Percentiles rank a stretch among this genome's conserved stretches.
Conservation (phyloP, 2,113 vertebrate genomes). For the Phalacrocorax carbo region DNA sequence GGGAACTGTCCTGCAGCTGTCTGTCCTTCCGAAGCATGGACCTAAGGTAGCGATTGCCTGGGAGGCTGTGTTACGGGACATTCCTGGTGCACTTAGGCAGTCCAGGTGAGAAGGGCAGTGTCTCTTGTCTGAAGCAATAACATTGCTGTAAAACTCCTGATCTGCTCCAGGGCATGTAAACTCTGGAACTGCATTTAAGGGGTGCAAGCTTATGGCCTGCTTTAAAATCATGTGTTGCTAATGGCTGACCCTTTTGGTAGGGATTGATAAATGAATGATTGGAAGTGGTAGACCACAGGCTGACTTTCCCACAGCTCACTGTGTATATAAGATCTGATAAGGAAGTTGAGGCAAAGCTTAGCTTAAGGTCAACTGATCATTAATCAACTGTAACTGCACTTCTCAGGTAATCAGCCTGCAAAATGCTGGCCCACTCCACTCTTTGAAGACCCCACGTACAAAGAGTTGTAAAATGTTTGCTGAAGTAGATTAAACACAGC, state of each 20-base stretch:
- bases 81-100: not conserved
- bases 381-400: constrained; percentile 59
- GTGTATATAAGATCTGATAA: constrained; percentile 69
- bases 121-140: not conserved
- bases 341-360: constrained; percentile 55
- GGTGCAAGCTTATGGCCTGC: not conserved
- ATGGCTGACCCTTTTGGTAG: constrained; percentile 21
- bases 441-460: constrained; percentile 62
- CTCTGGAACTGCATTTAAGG: not conserved
- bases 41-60: not conserved
- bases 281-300: constrained; percentile 17
- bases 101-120: not conserved
- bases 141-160: not conserved
- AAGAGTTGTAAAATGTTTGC: constrained; percentile 61
- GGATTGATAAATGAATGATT: constrained; percentile 59
- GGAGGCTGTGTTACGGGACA: not conserved
- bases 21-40: not conserved
- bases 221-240: not conserved
- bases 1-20: not conserved
- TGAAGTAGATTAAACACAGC: constrained; percentile 53
- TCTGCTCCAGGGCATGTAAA: not conserved
- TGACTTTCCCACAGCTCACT: constrained; percentile 66
- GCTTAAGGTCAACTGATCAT: constrained; percentile 64
- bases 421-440: constrained; percentile 32
- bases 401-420: constrained; percentile 61